Conservation (phyloP, 2,113 vertebrate species). For the Antigone vipio region DNA sequence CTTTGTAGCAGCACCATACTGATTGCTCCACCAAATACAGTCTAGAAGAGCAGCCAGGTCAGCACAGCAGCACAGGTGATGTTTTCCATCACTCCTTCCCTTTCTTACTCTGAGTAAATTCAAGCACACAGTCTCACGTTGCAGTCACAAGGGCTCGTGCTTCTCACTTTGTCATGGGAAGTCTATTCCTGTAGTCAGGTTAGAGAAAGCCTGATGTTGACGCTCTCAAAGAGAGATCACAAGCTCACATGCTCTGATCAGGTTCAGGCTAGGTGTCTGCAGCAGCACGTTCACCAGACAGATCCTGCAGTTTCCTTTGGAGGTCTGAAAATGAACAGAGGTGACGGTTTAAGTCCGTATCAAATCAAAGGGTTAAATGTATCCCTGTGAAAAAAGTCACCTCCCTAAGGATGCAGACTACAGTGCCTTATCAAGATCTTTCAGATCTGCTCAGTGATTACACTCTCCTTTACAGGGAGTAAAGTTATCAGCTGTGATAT, state of each 20-base stretch:
- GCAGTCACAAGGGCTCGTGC: neutral
- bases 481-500: neutral
- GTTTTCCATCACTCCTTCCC: neutral
- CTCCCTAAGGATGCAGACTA: neutral
- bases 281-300: neutral
- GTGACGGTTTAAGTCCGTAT: neutral
- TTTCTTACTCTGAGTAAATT: neutral
- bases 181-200: neutral
- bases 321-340: neutral
- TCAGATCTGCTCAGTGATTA: neutral
- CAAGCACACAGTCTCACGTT: neutral
- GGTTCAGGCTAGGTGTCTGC: neutral
- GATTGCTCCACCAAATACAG: neutral
- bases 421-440: neutral
- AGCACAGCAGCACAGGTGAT: neutral
- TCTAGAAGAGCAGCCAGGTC: conserved; percentile 1
- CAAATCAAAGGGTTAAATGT: neutral
- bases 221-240: neutral
- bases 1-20: neutral
- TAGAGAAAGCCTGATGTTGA: neutral
- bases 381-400: neutral
- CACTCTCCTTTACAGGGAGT: neutral
- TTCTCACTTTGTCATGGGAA: neutral
- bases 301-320: neutral
- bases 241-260: neutral